Evolutionary conservation across 2,797 vertebrate genomes (phyloP), one percentile per base, ranked within the genome.

Genomic region (Bradypus variegatus): DNA sequence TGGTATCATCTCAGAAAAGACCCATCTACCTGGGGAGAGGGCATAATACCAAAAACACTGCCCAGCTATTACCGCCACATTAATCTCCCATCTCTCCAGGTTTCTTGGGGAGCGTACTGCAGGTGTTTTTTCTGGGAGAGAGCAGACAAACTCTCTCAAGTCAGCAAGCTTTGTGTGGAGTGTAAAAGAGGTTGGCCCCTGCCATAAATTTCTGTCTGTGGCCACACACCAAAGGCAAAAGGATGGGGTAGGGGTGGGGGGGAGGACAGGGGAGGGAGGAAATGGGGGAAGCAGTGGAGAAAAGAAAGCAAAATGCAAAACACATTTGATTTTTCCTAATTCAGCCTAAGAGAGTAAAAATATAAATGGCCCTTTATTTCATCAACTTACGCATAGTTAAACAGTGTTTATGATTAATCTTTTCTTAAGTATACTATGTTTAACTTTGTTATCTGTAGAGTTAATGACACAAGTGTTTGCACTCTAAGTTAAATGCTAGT

Each of bases 1-100:
- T 97, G 98, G 97, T 97, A 97, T 97, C 97, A 98, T 98, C 97
- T 96, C 96, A 87, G 97, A 97, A 97, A 96, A 96, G 96, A 96
- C 94, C 92, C 96, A 88, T 94, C 98, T 98, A 98, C 98, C 97
- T 97, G 97, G 97, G 97, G 97, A 97, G 97, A 97, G 94, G 94
- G 96, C 95, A 97, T 97, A 97, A 97, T 97, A 96, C 97, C 12
- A 48, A 96, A 95, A 97, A 96, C 95, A 86, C 97, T 96, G 97
- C 96, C 95, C 81, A 55, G 67, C 97, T 96, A 97, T 97, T 97
- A 97, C 75, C 95, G 96, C 91, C 97, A 94, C 97, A 97, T 97
- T 98, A 97, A 97, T 98, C 98, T 98, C 97, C 96, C 97, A 98
- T 97, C 97, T 97, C 97, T 95, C 97, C 97, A 96, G 97, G 97